Evolutionary conservation across 1,140 invertebrate genomes (phyloP).

Genomic region (Aethina tumida): DNA sequence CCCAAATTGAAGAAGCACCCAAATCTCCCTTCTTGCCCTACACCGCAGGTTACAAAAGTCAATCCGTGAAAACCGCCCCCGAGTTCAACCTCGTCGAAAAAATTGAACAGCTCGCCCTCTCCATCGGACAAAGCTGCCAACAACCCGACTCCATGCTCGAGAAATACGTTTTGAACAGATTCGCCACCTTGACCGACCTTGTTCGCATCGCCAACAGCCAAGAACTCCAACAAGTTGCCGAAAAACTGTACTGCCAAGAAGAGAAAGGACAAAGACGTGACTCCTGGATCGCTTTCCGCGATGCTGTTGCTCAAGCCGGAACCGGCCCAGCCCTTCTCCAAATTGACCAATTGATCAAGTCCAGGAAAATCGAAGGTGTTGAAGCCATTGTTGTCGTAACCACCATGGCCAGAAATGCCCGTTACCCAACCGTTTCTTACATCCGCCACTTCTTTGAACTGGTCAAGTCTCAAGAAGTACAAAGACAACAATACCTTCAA

Average conservation of each 20-base stretch:
- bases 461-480: conserved; percentile 38
- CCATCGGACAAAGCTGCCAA: conserved; percentile 46
- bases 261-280: conserved; percentile 31
- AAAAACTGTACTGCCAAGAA: conserved; percentile 36
- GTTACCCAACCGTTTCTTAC: conserved; percentile 50
- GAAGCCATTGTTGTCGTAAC: conserved; percentile 46
- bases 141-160: conserved; percentile 42
- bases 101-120: conserved; percentile 38
- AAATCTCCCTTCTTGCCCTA: conserved; percentile 38
- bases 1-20: conserved; percentile 37
- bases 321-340: conserved; percentile 49
- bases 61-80: conserved; percentile 30
- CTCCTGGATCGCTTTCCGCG: conserved; percentile 46
- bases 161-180: conserved; percentile 46
- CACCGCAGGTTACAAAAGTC: conserved; percentile 41
- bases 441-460: conserved; percentile 45
- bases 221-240: conserved; percentile 22
- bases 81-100: conserved; percentile 31
- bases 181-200: conserved; percentile 43
- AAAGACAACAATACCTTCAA: conserved; percentile 42
- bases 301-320: conserved; percentile 50
- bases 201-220: conserved; percentile 46
- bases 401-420: conserved; percentile 38
- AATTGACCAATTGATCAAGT: conserved; percentile 47
- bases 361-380: conserved; percentile 38